Evolutionary conservation across 2,888 invertebrate genomes (phyloP).

Genomic region (Dermolepida albohirtum): DNA sequence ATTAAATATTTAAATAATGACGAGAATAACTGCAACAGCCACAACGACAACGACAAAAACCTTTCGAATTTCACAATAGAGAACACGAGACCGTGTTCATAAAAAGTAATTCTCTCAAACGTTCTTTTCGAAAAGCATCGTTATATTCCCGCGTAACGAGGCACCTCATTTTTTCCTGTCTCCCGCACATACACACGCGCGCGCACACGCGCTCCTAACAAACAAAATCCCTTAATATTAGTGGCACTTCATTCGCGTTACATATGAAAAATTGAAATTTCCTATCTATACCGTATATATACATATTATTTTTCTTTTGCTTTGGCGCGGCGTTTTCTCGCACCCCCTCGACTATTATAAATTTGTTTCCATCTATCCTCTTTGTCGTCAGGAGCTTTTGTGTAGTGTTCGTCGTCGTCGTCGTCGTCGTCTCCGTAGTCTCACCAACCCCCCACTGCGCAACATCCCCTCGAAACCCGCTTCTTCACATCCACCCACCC

Average conservation of each 20-base stretch:
- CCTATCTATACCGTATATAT: constrained; percentile 50
- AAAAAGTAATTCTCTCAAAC: constrained; percentile 31
- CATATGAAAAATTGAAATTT: constrained; percentile 56
- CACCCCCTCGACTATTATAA: constrained; percentile 57
- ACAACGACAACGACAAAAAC: constrained; percentile 1
- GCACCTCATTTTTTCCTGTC: constrained; percentile 31
- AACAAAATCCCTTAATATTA: constrained; percentile 40
- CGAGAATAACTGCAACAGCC: too few relatives aligned
- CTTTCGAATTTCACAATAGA: constrained; percentile 2
- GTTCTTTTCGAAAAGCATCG: constrained; percentile 28
- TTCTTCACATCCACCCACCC: constrained; percentile 49
- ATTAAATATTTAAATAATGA: too few relatives aligned
- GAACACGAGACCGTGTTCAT: constrained; percentile 6
- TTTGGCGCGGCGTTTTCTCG: constrained; percentile 35
- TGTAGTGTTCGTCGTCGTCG: constrained; percentile 47
- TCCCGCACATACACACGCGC: constrained; percentile 10
- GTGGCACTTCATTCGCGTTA: constrained; percentile 42
- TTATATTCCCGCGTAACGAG: constrained; percentile 35
- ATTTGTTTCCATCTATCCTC: constrained; percentile 61
- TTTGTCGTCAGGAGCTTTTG: constrained; percentile 56
- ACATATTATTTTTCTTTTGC: constrained; percentile 52
- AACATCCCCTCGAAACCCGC: constrained; percentile 17
- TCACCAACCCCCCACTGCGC: constrained; percentile 24
- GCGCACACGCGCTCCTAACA: constrained; percentile 23
- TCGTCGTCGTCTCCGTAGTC: constrained; percentile 40